Percentiles rank a stretch among this genome's conserved stretches.
Evolutionary conservation across 2,113 vertebrate species (phyloP).

Genomic region (Capra hircus): DNA sequence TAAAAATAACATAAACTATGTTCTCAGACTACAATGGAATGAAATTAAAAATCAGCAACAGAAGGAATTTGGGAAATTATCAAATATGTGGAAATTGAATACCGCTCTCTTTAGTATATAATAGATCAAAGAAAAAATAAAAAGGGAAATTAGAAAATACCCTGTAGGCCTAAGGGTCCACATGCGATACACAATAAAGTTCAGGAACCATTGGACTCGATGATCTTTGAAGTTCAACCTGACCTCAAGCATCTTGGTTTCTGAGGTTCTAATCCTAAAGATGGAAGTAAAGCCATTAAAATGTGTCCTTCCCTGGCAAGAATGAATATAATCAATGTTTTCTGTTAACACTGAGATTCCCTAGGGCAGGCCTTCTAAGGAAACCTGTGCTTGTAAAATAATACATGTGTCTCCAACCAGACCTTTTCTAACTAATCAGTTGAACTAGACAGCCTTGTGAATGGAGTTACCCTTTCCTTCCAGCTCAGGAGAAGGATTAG

Average conservation of each 20-base stretch:
- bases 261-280: not conserved
- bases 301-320: not conserved
- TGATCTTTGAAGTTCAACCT: not conserved
- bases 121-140: not conserved
- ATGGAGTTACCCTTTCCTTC: conserved; percentile 34
- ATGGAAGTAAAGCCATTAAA: not conserved
- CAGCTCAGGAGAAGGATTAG: not conserved
- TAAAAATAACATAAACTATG: not conserved
- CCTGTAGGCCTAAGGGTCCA: not conserved
- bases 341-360: not conserved
- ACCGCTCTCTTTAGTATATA: not conserved
- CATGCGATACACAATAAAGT: not conserved
- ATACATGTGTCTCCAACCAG: not conserved
- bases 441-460: not conserved
- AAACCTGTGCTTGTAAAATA: not conserved
- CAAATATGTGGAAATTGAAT: not conserved
- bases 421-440: not conserved
- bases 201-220: not conserved
- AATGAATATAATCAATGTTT: not conserved
- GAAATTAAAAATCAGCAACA: not conserved
- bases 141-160: not conserved
- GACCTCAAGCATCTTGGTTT: not conserved
- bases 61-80: not conserved
- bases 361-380: not conserved
- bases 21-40: not conserved